Conservation (phyloP, 2,888 invertebrate genomes). For the Ophonus ardosiacus region DNA sequence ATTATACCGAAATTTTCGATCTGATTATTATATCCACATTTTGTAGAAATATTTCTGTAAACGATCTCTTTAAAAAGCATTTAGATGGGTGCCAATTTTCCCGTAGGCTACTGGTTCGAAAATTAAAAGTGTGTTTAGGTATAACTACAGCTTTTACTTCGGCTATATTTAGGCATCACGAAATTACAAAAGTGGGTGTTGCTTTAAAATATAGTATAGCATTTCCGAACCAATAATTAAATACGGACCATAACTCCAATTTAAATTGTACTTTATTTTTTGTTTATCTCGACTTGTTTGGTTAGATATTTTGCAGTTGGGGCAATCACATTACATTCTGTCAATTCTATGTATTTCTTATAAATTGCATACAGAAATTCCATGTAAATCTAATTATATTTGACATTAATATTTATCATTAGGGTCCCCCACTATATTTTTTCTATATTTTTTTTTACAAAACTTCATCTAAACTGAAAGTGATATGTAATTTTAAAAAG, state of each 20-base stretch:
- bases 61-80: conserved; percentile 41
- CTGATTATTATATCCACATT: conserved; percentile 48
- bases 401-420: too few species aligned
- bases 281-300: neutral
- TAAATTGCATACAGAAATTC: too few species aligned
- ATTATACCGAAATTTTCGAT: conserved; percentile 44
- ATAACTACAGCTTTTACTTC: conserved; percentile 40
- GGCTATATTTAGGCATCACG: conserved; percentile 43
- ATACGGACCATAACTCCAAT: conserved; percentile 16
- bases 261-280: conserved; percentile 31
- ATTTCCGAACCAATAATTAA: conserved; percentile 19
- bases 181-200: conserved; percentile 47
- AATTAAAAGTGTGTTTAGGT: conserved; percentile 56
- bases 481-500: too few species aligned
- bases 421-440: too few species aligned
- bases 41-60: conserved; percentile 45
- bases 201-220: conserved; percentile 20
- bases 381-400: too few species aligned
- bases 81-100: conserved; percentile 56
- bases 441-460: too few species aligned
- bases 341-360: too few species aligned
- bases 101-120: conserved; percentile 55
- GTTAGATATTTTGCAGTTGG: neutral
- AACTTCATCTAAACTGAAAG: too few species aligned
- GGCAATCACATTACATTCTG: too few species aligned